Evolutionary conservation across 2,888 invertebrate genomes (phyloP).

Genomic region (Cephus runcator): DNA sequence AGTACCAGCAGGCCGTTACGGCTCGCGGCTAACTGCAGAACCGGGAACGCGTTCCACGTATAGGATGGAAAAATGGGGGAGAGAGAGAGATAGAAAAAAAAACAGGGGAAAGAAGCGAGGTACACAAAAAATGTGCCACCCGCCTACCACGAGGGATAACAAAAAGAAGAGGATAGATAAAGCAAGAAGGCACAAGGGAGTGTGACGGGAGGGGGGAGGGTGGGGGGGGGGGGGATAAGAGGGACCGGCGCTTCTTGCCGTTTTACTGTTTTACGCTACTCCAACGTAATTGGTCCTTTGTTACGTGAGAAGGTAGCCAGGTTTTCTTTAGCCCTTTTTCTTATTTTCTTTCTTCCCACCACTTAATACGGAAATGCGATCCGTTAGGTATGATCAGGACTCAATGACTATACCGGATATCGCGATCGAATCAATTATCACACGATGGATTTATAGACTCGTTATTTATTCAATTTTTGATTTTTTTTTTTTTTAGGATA

Average conservation of each 20-base stretch:
- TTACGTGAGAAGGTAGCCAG: neutral
- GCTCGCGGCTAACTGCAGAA: slow-evolving; percentile 28
- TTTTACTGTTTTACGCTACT: neutral
- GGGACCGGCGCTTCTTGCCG: neutral
- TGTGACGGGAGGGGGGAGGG: neutral
- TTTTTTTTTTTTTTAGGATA: slow-evolving; percentile 27
- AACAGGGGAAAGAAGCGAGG: neutral
- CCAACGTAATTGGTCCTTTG: neutral
- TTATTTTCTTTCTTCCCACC: neutral
- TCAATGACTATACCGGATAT: neutral
- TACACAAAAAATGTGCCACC: slow-evolving; percentile 6
- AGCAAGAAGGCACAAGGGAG: slow-evolving; percentile 2
- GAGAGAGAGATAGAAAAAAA: neutral
- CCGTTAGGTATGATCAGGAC: neutral
- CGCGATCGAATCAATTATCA: neutral
- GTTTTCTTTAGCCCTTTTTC: neutral
- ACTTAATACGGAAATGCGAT: neutral
- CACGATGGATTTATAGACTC: neutral
- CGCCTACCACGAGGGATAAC: neutral
- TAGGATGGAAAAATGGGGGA: neutral
- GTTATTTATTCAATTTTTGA: neutral
- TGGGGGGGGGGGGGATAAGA: neutral
- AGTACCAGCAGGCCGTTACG: slow-evolving; percentile 26
- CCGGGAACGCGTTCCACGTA: slow-evolving; percentile 21
- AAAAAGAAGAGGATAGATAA: neutral